A percentile compares a stretch with the other conserved stretches of the same genome.
Conservation (phyloP, 2,888 invertebrate species). For the Plemyria rubiginata region DNA sequence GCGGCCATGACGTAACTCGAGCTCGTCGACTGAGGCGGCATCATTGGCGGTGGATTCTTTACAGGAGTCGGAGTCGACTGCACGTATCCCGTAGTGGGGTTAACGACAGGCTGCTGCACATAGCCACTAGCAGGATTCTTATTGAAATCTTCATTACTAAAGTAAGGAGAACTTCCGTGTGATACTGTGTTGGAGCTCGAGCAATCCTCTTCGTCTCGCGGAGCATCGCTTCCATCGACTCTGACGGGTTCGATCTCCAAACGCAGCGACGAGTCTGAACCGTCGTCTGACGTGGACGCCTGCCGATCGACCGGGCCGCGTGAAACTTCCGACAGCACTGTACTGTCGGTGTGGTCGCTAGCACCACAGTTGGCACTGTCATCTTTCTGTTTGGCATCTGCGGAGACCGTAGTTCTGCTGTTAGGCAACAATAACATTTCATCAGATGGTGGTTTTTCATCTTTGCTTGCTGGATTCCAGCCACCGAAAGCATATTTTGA, state of each 20-base stretch:
- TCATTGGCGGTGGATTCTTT: constrained; percentile 46
- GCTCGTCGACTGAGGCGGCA: constrained; percentile 59
- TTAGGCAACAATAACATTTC: constrained; percentile 76
- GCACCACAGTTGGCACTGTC: constrained; percentile 66
- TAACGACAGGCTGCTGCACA: constrained; percentile 60
- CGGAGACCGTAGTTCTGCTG: constrained; percentile 61
- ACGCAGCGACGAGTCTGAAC: constrained; percentile 72
- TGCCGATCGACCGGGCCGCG: constrained; percentile 69
- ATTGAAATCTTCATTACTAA: constrained; percentile 64
- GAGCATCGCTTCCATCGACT: constrained; percentile 50
- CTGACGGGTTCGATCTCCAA: constrained; percentile 65
- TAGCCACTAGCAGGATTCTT: constrained; percentile 68
- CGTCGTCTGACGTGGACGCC: constrained; percentile 72
- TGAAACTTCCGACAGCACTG: constrained; percentile 75
- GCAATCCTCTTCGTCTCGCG: constrained; percentile 56
- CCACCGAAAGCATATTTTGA: constrained; percentile 71
- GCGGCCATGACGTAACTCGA: constrained; percentile 80
- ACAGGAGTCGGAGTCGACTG: constrained; percentile 56
- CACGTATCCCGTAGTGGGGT: constrained; percentile 60
- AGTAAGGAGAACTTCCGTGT: constrained; percentile 64
- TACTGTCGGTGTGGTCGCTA: constrained; percentile 79
- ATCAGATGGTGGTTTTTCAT: constrained; percentile 78
- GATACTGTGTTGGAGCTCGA: constrained; percentile 63
- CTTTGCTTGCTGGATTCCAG: constrained; percentile 72
- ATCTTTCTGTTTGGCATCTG: constrained; percentile 67